phyloP scores from a whole-genome alignment of 2,888 invertebrate genomes.

The Arge pagana region DNA sequence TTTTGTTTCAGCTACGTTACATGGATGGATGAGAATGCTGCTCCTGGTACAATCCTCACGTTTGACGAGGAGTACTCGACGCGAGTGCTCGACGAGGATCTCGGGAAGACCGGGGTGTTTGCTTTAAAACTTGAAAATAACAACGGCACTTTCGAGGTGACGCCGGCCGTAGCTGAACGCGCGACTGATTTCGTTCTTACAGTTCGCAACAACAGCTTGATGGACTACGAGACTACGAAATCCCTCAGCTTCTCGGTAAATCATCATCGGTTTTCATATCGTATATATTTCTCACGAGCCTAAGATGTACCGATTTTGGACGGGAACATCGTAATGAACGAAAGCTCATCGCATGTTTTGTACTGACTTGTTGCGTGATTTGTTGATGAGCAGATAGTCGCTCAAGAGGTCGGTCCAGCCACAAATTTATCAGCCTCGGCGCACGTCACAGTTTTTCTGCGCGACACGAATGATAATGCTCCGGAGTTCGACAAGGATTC shows the following conservation, averaged over 20 bases:
- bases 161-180: slow-evolving; percentile 80
- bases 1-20: slow-evolving; percentile 76
- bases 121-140: slow-evolving; percentile 77
- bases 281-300: too few species aligned
- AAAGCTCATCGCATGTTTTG: neutral
- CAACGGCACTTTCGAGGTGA: slow-evolving; percentile 87
- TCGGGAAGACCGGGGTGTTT: slow-evolving; percentile 84
- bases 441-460: slow-evolving; percentile 78
- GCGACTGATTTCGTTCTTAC: slow-evolving; percentile 79
- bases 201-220: slow-evolving; percentile 78
- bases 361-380: slow-evolving; percentile 3
- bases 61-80: slow-evolving; percentile 75
- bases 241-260: slow-evolving; percentile 75
- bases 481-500: slow-evolving; percentile 76
- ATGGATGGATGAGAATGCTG: slow-evolving; percentile 79
- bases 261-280: neutral
- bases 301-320: too few species aligned
- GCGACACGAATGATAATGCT: slow-evolving; percentile 87
- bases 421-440: slow-evolving; percentile 76
- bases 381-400: slow-evolving; percentile 73
- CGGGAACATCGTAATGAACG: neutral
- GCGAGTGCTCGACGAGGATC: slow-evolving; percentile 75
- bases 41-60: slow-evolving; percentile 75
- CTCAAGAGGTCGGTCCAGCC: slow-evolving; percentile 78
- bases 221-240: slow-evolving; percentile 84